phyloP scores from a whole-genome alignment of 92 coral and sea anemone species.

The Palythoa caribaeorum region DNA sequence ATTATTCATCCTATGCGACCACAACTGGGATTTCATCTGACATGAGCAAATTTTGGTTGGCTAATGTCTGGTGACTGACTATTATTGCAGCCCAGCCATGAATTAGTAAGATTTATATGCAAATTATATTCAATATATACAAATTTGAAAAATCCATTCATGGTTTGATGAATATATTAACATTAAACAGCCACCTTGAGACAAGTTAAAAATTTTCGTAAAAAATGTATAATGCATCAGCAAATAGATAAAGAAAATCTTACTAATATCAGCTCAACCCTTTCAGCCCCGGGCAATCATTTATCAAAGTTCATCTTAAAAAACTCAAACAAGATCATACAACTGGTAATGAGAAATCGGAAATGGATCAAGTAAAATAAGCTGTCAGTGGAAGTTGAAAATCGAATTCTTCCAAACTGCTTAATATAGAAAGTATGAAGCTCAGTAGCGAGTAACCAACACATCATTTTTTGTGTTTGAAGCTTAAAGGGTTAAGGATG shows the following conservation, averaged over 20 bases:
- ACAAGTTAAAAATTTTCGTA: not conserved
- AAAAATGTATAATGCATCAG: too few species aligned
- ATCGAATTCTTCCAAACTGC: conserved; percentile 30
- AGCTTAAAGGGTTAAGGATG: conserved; percentile 17
- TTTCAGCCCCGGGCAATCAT: too few species aligned
- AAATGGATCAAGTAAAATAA: conserved; percentile 14
- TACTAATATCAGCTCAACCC: too few species aligned
- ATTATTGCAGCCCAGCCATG: conserved; percentile 13
- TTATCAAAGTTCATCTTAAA: too few species aligned
- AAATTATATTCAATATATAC: not conserved
- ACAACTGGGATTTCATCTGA: conserved; percentile 12
- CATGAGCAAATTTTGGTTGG: conserved; percentile 22
- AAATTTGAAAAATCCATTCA: not conserved
- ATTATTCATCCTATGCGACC: not conserved
- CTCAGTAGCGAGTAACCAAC: conserved; percentile 35
- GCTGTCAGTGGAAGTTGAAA: conserved; percentile 29
- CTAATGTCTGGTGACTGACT: not conserved
- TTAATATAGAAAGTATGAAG: not conserved
- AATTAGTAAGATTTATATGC: not conserved
- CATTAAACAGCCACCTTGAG: not conserved
- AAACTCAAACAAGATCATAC: not conserved
- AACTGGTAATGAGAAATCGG: conserved; percentile 27
- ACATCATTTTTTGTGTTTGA: conserved; percentile 20
- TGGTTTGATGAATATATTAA: not conserved
- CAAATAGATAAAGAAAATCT: too few species aligned